These are phyloP conservation scores for Spondyliosoma cantharus DNA, from an alignment of 2,797 vertebrate species.

Conservation along the genomic window DNA sequence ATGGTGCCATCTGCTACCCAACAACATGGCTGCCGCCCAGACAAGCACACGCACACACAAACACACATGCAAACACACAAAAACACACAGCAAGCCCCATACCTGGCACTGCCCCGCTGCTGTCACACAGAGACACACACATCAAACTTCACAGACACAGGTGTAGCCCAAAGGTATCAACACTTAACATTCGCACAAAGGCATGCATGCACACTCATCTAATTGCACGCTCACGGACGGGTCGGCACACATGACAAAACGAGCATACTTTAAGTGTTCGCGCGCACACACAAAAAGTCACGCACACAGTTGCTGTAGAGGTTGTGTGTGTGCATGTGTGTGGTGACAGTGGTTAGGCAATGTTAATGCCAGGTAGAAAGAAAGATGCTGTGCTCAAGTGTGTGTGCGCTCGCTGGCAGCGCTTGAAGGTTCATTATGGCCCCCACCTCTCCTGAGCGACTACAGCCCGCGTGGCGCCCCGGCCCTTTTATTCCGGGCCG, in stretches of 20 bases:
- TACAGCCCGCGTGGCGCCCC: constrained; percentile 85
- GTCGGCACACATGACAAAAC: constrained; percentile 31
- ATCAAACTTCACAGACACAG: constrained; percentile 80
- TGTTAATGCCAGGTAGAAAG: constrained; percentile 72
- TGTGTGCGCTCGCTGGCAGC: constrained; percentile 73
- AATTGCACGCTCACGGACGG: constrained; percentile 36
- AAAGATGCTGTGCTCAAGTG: constrained; percentile 59
- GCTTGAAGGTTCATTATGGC: constrained; percentile 91
- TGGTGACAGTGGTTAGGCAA: constrained; percentile 60
- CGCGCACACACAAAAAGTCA: constrained; percentile 5
- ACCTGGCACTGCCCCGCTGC: constrained; percentile 78
- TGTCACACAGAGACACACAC: constrained; percentile 77
- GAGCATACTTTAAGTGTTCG: constrained; percentile 8
- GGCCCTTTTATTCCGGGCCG: constrained; percentile 96
- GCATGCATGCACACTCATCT: constrained; percentile 45
- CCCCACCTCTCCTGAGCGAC: constrained; percentile 91
- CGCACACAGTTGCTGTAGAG: constrained; percentile 81
- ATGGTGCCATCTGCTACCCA: constrained; percentile 88
- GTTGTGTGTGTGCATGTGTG: constrained; percentile 47
- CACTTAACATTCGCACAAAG: constrained; percentile 76
- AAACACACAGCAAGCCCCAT: constrained; percentile 66
- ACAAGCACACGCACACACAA: constrained; percentile 61
- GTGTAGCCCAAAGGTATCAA: constrained; percentile 82
- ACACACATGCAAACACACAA: constrained; percentile 38
- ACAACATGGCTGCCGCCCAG: constrained; percentile 99